These are phyloP conservation scores for Pedionomus torquatus DNA, from an alignment of 2,113 vertebrate genomes.

Conservation along the genomic window DNA sequence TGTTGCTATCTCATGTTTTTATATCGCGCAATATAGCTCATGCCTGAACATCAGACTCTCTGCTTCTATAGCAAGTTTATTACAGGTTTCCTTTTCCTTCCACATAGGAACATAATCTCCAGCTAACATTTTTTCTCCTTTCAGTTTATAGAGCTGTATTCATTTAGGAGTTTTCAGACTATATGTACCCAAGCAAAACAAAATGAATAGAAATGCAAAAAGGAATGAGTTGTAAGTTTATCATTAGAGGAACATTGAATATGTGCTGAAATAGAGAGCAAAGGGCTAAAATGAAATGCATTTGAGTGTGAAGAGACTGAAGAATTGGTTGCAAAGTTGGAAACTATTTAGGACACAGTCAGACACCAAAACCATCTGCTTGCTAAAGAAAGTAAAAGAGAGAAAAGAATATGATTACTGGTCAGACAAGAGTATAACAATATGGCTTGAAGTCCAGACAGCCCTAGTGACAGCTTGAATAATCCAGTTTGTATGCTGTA, in stretches of 20 bases:
- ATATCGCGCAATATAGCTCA: slow-evolving; percentile 41
- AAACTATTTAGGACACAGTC: background rate
- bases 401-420: background rate
- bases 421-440: background rate
- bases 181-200: background rate
- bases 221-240: background rate
- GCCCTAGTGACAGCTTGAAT: background rate
- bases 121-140: background rate
- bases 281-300: background rate
- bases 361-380: background rate
- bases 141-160: background rate
- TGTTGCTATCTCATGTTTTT: slow-evolving; percentile 54
- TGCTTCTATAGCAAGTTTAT: slow-evolving; percentile 37
- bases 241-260: background rate
- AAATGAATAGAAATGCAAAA: background rate
- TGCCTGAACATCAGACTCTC: slow-evolving; percentile 36
- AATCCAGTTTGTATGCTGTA: background rate
- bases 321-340: background rate
- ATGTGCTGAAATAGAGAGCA: background rate
- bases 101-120: background rate
- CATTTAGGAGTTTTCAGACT: background rate
- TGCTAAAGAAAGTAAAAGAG: background rate
- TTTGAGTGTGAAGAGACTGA: background rate
- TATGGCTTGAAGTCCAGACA: background rate
- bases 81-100: background rate